Evolutionary conservation across 37 sponge, comb jelly and placozoan species (phyloP).

Genomic region (Cliona cf. orientalis): DNA sequence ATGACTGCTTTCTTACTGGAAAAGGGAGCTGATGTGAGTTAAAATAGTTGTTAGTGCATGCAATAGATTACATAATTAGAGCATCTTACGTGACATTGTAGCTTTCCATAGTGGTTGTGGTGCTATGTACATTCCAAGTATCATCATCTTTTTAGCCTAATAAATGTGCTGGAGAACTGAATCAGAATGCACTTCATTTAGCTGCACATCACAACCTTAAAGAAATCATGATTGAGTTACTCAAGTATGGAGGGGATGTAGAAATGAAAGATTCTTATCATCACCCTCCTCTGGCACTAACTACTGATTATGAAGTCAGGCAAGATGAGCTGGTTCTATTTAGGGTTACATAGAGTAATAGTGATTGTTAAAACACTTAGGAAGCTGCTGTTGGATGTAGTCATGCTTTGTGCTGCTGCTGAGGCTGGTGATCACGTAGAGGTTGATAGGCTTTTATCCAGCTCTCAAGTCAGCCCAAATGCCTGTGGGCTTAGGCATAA

Average conservation of each 20-base stretch:
- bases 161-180: constrained; percentile 35
- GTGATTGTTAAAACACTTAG: no score
- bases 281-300: constrained; percentile 49
- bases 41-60: not conserved
- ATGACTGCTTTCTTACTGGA: constrained; percentile 65
- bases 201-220: constrained; percentile 36
- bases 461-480: constrained; percentile 52
- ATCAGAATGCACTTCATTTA: constrained; percentile 67
- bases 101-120: not conserved
- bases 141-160: constrained; percentile 44
- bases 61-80: not conserved
- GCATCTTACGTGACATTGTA: not conserved
- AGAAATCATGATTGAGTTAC: constrained; percentile 37
- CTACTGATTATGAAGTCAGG: constrained; percentile 59
- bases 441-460: constrained; percentile 44
- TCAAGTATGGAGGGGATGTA: constrained; percentile 72
- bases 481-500: constrained; percentile 81
- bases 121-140: not conserved
- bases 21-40: constrained; percentile 78
- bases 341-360: no score
- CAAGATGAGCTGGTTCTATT: not conserved
- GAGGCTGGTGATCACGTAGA: constrained; percentile 64
- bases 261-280: constrained; percentile 61
- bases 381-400: constrained; percentile 64
- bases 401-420: constrained; percentile 78